These are phyloP conservation scores for Aphelocoma californica DNA, from an alignment of 2,797 vertebrate species.

Conservation along the genomic window DNA sequence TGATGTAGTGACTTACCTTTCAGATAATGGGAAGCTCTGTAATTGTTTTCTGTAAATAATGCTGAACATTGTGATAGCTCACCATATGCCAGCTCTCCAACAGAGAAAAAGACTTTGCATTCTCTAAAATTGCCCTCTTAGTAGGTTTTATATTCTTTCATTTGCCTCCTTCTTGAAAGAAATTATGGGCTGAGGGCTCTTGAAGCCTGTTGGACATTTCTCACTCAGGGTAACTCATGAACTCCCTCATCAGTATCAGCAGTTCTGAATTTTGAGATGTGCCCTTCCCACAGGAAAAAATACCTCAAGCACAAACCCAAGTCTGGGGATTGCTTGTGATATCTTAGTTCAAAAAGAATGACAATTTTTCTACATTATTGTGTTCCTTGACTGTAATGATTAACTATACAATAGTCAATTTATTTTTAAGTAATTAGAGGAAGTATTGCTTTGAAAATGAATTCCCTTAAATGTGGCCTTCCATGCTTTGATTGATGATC, in stretches of 20 bases:
- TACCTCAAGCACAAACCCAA: neutral
- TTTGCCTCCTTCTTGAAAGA: neutral
- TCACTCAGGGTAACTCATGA: neutral
- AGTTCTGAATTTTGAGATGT: neutral
- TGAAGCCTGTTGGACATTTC: neutral
- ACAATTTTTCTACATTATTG: neutral
- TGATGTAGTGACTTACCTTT: neutral
- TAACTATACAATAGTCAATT: neutral
- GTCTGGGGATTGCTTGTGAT: neutral
- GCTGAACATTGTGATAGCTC: neutral
- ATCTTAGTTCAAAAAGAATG: neutral
- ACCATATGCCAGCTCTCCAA: neutral
- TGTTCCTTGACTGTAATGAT: neutral
- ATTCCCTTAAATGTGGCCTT: neutral
- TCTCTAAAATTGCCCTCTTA: neutral
- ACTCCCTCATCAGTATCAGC: neutral
- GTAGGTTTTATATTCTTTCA: neutral
- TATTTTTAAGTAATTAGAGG: neutral
- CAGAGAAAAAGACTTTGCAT: neutral
- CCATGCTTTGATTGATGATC: neutral
- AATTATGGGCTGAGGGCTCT: neutral
- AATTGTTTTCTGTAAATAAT: constrained; percentile 34
- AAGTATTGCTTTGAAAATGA: neutral
- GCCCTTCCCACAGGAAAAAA: neutral
- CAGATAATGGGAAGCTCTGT: neutral